Evolutionary conservation across 2,797 vertebrate species (phyloP), one percentile per base, ranked within the genome.

Genomic region (Ispidina lecontei): DNA sequence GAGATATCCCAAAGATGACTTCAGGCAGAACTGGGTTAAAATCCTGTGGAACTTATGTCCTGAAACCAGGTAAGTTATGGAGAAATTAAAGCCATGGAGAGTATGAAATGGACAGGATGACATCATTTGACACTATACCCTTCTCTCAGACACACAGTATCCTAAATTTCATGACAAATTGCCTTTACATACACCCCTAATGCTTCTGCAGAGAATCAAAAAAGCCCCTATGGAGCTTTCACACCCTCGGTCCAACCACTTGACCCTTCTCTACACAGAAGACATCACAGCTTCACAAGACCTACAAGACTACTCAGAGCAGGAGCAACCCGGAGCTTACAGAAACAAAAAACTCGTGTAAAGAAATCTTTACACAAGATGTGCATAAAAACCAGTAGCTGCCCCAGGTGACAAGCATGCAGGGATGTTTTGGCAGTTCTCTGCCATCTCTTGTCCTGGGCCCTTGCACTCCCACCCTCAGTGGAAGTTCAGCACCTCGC

Each of bases 111-210:
- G 8, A 33, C 64, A 68, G 33, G n/a, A 63, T 21, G 10, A 25
- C 3, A 9, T 7, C 14, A 1, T 23, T 58, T 88, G 54, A 47
- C 18, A 7, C 0, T 41, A 2, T 14, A 21, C 12, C 29, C 80
- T 87, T 62, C 12, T 84, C 33, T 64, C 39, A 78, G 58, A 74
- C 8, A 49, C 12, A 28, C 11, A 41, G 4, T 21, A 51, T 74
- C 4, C 26, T 64, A 60, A 56, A 72, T 31, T 51, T 79, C 47
- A 28, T 8, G 2, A 21, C 52, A 15, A 63, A 43, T 70, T 56
- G 35, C 60, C 75, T 62, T 89, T 65, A 52, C n/a, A 71, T 31
- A n/a, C 2, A 70, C 8, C 23, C 43, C 20, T 71, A 73, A 51
- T 4, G 7, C 2, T 83, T 43, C 58, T 62, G 77, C 31, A 67